A percentile compares a stretch with the other conserved stretches of the same genome.
Evolutionary conservation across 2,113 vertebrate species (phyloP).

Genomic region (Upupa epops): DNA sequence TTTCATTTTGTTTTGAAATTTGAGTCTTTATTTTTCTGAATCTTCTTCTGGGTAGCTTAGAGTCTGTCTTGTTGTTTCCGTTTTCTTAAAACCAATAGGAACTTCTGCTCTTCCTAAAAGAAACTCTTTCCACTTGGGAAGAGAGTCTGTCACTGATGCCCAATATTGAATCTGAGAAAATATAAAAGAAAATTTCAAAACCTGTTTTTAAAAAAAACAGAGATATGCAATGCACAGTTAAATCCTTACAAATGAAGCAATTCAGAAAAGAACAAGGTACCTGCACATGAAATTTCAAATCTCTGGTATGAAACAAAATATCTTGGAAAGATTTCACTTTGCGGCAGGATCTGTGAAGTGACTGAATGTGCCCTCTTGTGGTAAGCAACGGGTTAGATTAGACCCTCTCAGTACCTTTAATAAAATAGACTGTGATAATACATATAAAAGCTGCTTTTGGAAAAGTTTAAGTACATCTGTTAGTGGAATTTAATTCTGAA

Average conservation of each 20-base stretch:
- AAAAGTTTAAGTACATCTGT: not conserved
- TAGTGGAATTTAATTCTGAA: not conserved
- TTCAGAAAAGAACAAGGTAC: conserved; percentile 67
- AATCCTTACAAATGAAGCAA: conserved; percentile 48
- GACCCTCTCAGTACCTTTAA: not conserved
- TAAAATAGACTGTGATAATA: not conserved
- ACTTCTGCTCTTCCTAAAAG: conserved; percentile 81
- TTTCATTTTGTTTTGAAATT: no score
- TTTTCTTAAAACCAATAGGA: conserved; percentile 67
- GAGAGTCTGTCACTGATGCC: conserved; percentile 84
- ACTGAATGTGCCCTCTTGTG: conserved; percentile 81
- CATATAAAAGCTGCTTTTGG: not conserved
- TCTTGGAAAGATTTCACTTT: conserved; percentile 63
- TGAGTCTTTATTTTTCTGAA: conserved; percentile 41
- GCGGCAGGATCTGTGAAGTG: conserved; percentile 64
- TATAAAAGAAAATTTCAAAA: conserved; percentile 69
- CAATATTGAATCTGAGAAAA: conserved; percentile 84
- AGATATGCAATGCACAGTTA: conserved; percentile 38
- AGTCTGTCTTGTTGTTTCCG: conserved; percentile 50
- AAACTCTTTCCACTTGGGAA: conserved; percentile 87
- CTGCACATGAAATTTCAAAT: conserved; percentile 67
- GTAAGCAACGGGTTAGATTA: conserved; percentile 52
- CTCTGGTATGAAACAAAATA: conserved; percentile 58
- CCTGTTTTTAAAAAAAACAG: conserved; percentile 50
- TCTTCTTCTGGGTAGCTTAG: conserved; percentile 43